phyloP scores from a whole-genome alignment of 2,797 vertebrate genomes.

The Periparus ater region DNA sequence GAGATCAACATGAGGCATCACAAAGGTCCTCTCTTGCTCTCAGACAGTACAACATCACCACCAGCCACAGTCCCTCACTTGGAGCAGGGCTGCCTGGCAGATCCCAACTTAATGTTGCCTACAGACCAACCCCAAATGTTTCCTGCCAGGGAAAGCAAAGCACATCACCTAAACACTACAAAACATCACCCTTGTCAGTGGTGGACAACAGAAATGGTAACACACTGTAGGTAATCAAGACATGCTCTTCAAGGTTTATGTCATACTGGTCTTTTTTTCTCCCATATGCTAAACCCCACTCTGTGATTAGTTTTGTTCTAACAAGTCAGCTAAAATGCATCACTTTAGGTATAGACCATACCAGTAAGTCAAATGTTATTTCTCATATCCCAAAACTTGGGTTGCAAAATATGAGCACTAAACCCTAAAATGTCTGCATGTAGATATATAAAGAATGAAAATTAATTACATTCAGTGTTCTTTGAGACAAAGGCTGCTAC shows the following conservation, averaged over 20 bases:
- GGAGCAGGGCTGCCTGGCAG: neutral
- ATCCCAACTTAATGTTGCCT: fast-evolving
- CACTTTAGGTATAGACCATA: constrained; percentile 1
- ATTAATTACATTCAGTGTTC: neutral
- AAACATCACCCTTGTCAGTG: neutral
- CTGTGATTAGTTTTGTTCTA: neutral
- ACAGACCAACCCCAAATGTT: neutral
- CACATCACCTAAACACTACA: neutral
- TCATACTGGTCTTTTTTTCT: neutral
- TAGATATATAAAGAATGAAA: neutral
- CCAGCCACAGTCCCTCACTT: neutral
- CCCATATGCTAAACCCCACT: neutral
- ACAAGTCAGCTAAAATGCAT: constrained; percentile 10
- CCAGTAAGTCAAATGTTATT: neutral
- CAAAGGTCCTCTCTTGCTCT: neutral
- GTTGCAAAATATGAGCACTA: constrained; percentile 29
- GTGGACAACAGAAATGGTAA: neutral
- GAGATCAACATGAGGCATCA: neutral
- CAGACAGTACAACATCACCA: neutral
- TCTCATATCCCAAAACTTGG: neutral
- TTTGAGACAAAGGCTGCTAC: neutral
- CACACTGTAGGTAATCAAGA: neutral
- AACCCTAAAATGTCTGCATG: neutral
- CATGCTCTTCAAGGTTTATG: neutral
- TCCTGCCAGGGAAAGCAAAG: neutral